Evolutionary conservation across 2,797 vertebrate genomes (phyloP), one percentile per base, ranked within the genome.

Genomic region (Halcyon badia): DNA sequence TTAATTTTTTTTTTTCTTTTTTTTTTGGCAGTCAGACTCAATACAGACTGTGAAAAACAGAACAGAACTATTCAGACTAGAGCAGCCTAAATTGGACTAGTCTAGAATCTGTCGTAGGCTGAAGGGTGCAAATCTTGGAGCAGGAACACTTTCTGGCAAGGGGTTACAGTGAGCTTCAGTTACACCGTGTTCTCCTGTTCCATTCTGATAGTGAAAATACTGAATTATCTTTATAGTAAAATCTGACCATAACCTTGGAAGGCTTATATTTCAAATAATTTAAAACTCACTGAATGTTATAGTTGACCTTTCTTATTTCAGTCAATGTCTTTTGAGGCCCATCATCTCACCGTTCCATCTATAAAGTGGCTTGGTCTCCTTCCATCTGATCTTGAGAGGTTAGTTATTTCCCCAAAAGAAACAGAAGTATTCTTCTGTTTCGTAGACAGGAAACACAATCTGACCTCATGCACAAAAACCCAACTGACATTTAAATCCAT

Each of bases 271-370:
- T 60, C 51, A 70, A 90, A 46, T 58, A 72, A 68, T 33, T 44
- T 49, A 80, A 88, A 69, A 64, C 41, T 81, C 70, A 46, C 31
- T 49, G 65, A 73, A 26, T 78, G 44, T 57, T 84, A 70, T 1
- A 70, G 25, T 5, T 94, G 52, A 57, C 31, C 35, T 94, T 96
- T 94, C 75, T 83, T 65, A 7, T 98, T 98, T 92, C 87, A 99
- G 99, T 98, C 99, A 30, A 99, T 99, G 99, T 99, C 99, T 80
- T 99, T 99, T 97, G 99, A 99, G 97, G 99, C 99, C 84, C 98
- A 98, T 96, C 99, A 98, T 93, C 99, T 99, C 98, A 99, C 99
- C 4, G 99, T 99, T 96, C 99, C 99, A 56, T 98, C 99, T 69
- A 96, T 99, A 96, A 98, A 99, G 98, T 99, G 99, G 99, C 98